Base-by-base conservation (phyloP, 2,797 vertebrate genomes). In the Limosa lapponica region DNA sequence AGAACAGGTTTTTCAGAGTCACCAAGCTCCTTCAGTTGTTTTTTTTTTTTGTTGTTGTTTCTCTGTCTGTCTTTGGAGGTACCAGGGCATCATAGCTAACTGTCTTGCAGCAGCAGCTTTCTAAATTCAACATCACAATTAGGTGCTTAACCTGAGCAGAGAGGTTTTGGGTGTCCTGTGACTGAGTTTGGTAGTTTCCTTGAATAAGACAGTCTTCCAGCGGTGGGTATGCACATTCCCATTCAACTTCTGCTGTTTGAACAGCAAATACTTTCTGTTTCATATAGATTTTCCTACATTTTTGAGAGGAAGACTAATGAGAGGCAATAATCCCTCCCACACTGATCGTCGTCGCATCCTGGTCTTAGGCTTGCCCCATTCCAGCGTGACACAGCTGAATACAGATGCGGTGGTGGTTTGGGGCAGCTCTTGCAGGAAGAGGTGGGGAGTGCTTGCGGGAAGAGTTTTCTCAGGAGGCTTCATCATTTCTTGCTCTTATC, bases 311-410 rank as follows among this genome's bases (percentile, higher is more conserved):
- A 65, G 49, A 32, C 11, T 67, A 23, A 24, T 5, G 34, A 52
- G 27, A 82, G 23, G 34, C 24, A 39, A 5, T 55, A 66, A 34
- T 16, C 13, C 10, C 6, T 62, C 36, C 8, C 5, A 10, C 3
- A 3, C 11, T 24, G 30, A 0, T 43, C 16, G 13, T 17, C 0
- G 0, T 18, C 23, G 7, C 72, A 4, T 72, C 36, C 23, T 13
- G 2, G 1, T 3, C 0, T 0, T 19, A 27, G 18, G 16, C 10
- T 82, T 88, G 10, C 2, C 4, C 32, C 57, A 23, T 12, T 52
- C 32, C 20, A 16, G 9, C 3, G 70, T 72, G 61, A 28, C 25
- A 28, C 6, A 52, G 30, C 5, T 3, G 0, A 34, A 20, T 32
- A 24, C 8, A 36, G 32, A 36, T 3, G 16, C 30, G 32, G 36